Evolutionary conservation across 2,113 vertebrate species (phyloP).

Genomic region (Alosa alosa): DNA sequence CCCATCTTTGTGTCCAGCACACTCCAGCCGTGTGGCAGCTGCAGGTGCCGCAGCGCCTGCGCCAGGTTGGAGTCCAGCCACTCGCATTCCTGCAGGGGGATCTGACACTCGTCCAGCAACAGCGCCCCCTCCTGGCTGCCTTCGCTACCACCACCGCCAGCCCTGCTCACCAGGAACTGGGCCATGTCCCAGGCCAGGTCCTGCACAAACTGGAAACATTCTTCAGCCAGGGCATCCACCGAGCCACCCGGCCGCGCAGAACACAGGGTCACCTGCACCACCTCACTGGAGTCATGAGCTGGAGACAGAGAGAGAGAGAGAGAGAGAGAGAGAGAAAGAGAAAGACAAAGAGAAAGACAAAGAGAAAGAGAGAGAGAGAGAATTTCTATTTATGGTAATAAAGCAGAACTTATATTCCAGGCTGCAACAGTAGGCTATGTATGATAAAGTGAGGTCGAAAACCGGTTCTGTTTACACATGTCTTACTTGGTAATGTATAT

Average conservation of each 20-base stretch:
- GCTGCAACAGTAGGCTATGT: neutral
- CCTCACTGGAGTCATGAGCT: conserved; percentile 90
- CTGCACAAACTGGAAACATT: conserved; percentile 80
- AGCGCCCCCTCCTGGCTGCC: conserved; percentile 72
- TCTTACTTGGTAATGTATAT: too few relatives aligned
- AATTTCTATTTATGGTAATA: neutral
- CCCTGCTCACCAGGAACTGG: conserved; percentile 76
- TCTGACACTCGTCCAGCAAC: conserved; percentile 74
- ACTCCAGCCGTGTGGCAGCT: conserved; percentile 72
- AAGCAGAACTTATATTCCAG: neutral
- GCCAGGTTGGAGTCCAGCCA: conserved; percentile 78
- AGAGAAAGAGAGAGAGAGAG: neutral
- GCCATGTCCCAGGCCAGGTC: conserved; percentile 83
- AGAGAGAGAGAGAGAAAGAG: conserved; percentile 18
- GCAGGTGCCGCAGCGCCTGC: conserved; percentile 79
- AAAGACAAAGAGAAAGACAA: neutral
- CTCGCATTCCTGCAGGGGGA: conserved; percentile 73
- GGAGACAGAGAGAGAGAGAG: conserved; percentile 23
- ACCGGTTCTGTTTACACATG: neutral
- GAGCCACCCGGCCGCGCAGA: conserved; percentile 74
- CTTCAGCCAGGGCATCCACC: conserved; percentile 74
- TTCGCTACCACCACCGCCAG: conserved; percentile 71
- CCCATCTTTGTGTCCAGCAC: conserved; percentile 67
- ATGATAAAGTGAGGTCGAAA: neutral
- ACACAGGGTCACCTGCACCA: conserved; percentile 82